Evolutionary conservation across 2,888 invertebrate genomes (phyloP), one percentile per base, ranked within the genome.

Genomic region (Halocaridina rubra): DNA sequence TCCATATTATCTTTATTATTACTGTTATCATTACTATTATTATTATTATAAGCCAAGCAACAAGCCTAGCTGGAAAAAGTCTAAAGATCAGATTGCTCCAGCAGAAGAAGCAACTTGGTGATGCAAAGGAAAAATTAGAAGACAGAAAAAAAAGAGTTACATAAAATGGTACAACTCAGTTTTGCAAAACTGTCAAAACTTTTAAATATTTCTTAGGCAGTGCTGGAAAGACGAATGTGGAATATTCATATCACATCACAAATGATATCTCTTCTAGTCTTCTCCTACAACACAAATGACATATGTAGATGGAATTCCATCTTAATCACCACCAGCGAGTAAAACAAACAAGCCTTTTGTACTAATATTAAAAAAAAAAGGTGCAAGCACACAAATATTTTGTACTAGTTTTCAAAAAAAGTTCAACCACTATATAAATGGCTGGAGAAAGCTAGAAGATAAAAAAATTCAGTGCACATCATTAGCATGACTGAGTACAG

Each of bases 231-330:
- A 69, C 19, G 69, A 4, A 27, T 19, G n/a, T 39, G n/a, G 8
- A 16, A 7, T 57, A 57, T 57, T n/a, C 57, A 3, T 39, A 33
- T 22, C 53, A 16, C n/a, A 74, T 46, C 13, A 33, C 39, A 74
- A 24, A 74, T 69, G 19, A 27, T 69, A 29, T 74, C 33, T 27
- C 74, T 53, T 39, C 74, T 39, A 74, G 74, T 74, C 27, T 16
- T 5, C 39, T 74, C 46, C 53, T 39, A 74, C 39, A 74, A 46
- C 39, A 46, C 74, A 22, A 74, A 53, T 39, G 74, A 72, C 16
- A 33, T 39, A 72, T 32, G 13, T 69, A 32, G 13, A 71, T 71
- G 29, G 4, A 39, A 33, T 72, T 72, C 30, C 32, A 33, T 72
- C 33, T 72, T 39, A 13, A 72, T 72, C 32, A 72, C 39, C 22